phyloP scores from a whole-genome alignment of 1,140 invertebrate species.

The Anoplophora glabripennis region DNA sequence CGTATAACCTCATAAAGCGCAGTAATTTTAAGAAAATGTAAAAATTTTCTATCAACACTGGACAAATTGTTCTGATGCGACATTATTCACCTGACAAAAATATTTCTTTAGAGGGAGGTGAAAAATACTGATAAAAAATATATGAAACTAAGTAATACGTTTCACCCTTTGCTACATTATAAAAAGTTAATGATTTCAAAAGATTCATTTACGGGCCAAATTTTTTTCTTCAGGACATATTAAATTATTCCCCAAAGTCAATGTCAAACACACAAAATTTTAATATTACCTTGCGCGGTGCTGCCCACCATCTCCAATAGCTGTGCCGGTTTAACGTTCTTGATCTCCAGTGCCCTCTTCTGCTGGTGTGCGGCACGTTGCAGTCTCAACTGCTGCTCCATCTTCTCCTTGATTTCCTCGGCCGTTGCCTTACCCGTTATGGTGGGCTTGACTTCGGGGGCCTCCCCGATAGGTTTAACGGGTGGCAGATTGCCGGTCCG shows the following conservation, averaged over 20 bases:
- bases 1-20: too few relatives aligned
- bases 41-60: too few relatives aligned
- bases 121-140: too few relatives aligned
- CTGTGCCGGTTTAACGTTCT: constrained; percentile 51
- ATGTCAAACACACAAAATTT: too few relatives aligned
- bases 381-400: constrained; percentile 83
- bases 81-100: too few relatives aligned
- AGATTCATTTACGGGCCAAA: too few relatives aligned
- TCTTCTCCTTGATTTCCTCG: constrained; percentile 85
- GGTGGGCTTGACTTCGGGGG: constrained; percentile 35
- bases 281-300: constrained; percentile 51
- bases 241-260: background rate
- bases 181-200: too few relatives aligned
- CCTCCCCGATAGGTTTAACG: constrained; percentile 44
- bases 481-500: constrained; percentile 67
- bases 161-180: too few relatives aligned
- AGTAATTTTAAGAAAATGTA: too few relatives aligned
- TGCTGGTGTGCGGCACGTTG: constrained; percentile 85
- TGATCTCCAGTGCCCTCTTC: constrained; percentile 69
- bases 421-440: constrained; percentile 61
- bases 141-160: too few relatives aligned
- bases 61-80: too few relatives aligned
- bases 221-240: background rate
- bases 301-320: constrained; percentile 55
- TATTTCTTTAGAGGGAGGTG: too few relatives aligned